Evolutionary conservation across 2,797 vertebrate genomes (phyloP).

Genomic region (Tapirus indicus): DNA sequence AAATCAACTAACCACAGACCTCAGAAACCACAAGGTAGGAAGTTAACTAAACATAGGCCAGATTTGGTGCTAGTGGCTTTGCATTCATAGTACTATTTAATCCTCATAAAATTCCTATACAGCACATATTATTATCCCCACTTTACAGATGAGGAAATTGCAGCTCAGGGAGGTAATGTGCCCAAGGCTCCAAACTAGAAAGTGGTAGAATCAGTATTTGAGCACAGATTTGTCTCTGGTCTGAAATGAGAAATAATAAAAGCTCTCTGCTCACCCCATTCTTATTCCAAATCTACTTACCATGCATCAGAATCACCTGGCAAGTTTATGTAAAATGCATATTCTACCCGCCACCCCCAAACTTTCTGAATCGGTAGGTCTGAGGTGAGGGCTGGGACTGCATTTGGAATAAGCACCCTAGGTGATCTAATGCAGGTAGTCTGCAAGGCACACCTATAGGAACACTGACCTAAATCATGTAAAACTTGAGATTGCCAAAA

Average conservation of each 20-base stretch:
- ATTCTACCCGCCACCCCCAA: neutral
- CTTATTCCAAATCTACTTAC: neutral
- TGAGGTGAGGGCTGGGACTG: neutral
- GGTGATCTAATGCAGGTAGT: neutral
- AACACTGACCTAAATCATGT: neutral
- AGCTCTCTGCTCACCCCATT: neutral
- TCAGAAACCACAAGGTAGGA: neutral
- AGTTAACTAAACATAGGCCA: neutral
- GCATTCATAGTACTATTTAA: neutral
- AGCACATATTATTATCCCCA: neutral
- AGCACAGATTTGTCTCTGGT: neutral
- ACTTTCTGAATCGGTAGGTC: neutral
- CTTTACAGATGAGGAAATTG: neutral
- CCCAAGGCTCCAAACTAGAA: neutral
- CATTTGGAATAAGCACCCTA: neutral
- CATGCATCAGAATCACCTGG: neutral
- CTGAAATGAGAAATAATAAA: neutral
- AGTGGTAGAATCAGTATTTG: neutral
- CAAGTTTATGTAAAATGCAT: neutral
- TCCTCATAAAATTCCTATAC: neutral
- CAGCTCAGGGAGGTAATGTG: neutral
- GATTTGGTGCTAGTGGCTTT: neutral
- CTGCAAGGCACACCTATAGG: neutral
- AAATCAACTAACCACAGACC: slow-evolving; percentile 10
- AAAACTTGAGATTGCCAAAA: neutral